phyloP scores from a whole-genome alignment of 2,797 vertebrate species.

The Amazonetta brasiliensis region DNA sequence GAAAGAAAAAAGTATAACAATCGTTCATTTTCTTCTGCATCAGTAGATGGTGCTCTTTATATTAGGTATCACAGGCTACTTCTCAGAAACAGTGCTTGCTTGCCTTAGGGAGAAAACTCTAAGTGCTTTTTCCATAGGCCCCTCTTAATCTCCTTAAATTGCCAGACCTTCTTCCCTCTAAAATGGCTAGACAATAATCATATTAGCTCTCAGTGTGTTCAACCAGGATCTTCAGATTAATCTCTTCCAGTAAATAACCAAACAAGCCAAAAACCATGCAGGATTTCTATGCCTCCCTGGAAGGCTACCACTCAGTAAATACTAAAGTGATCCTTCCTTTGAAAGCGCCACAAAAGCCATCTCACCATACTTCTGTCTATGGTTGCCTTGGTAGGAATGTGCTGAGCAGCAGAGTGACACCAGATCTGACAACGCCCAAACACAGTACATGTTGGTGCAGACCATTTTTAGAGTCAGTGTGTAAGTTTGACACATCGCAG shows the following conservation, averaged over 20 bases:
- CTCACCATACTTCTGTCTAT: neutral
- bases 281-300: neutral
- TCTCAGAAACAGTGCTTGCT: neutral
- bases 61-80: neutral
- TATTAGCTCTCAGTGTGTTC: neutral
- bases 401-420: neutral
- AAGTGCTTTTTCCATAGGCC: neutral
- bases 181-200: neutral
- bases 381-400: neutral
- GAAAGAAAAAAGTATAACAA: neutral
- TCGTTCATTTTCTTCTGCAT: neutral
- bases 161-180: neutral
- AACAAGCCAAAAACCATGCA: neutral
- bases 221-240: neutral
- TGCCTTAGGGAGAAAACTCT: neutral
- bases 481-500: neutral
- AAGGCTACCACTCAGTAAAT: neutral
- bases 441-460: neutral
- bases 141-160: constrained; percentile 5
- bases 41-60: constrained; percentile 59
- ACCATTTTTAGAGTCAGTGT: neutral
- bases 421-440: neutral
- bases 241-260: constrained; percentile 1
- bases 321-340: neutral
- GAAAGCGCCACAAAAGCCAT: fast-evolving